phyloP scores from a whole-genome alignment of 2,888 invertebrate genomes.

The Brenthis ino region DNA sequence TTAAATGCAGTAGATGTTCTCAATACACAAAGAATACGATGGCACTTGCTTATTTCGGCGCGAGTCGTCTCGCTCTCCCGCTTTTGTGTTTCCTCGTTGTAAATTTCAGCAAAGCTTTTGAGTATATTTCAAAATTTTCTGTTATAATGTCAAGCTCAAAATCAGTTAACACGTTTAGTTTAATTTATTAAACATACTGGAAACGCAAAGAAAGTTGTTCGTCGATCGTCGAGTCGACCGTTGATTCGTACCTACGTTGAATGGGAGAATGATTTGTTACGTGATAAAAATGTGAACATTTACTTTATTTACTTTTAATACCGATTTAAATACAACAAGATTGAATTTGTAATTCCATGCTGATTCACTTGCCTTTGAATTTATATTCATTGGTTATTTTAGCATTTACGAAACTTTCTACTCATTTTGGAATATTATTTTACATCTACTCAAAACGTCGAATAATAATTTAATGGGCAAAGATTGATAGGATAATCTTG shows the following conservation, averaged over 20 bases:
- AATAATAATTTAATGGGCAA: slow-evolving; percentile 2
- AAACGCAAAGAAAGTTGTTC: too few relatives aligned
- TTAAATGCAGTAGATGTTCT: slow-evolving; percentile 18
- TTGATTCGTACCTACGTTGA: too few relatives aligned
- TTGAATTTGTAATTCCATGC: too few relatives aligned
- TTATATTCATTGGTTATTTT: too few relatives aligned
- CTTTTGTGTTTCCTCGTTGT: slow-evolving; percentile 1
- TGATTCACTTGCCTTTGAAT: too few relatives aligned
- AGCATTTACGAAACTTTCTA: too few relatives aligned
- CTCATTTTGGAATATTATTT: neutral
- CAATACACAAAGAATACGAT: slow-evolving; percentile 2
- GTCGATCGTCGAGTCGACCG: too few relatives aligned
- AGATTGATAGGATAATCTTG: slow-evolving; percentile 20
- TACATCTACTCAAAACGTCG: neutral
- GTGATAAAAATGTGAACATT: too few relatives aligned
- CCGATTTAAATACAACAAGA: too few relatives aligned
- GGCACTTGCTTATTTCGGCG: slow-evolving; percentile 3
- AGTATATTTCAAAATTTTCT: neutral
- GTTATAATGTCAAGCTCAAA: neutral
- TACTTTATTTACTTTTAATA: too few relatives aligned
- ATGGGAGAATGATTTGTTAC: too few relatives aligned
- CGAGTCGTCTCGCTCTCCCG: neutral
- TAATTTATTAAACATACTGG: neutral
- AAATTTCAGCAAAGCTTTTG: slow-evolving; percentile 8
- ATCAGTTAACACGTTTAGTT: neutral